Percentiles rank a stretch among this genome's conserved stretches.
Evolutionary conservation across 1,140 invertebrate species (phyloP).

Genomic region (Octopus sinensis): DNA sequence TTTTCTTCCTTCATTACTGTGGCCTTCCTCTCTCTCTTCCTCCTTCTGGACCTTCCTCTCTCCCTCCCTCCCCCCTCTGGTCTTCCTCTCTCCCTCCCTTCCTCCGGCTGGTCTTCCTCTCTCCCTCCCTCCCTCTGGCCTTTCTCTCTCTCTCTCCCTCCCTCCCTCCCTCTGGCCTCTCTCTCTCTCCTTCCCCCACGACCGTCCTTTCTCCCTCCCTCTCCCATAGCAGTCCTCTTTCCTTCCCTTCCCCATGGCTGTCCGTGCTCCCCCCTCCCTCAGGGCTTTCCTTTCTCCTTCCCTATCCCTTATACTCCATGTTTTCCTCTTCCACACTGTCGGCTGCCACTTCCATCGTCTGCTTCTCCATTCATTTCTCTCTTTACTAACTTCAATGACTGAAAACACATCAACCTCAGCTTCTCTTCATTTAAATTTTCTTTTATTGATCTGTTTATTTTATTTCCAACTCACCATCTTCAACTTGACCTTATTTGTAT

Average conservation of each 20-base stretch:
- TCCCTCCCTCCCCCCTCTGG: neutral
- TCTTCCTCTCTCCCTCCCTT: neutral
- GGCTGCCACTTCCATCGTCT: neutral
- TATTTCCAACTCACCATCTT: neutral
- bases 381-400: neutral
- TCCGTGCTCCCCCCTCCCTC: neutral
- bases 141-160: neutral
- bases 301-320: neutral
- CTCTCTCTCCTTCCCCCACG: neutral
- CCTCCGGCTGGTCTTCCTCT: neutral
- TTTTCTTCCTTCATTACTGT: no score
- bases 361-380: neutral
- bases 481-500: no score
- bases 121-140: neutral
- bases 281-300: neutral
- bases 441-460: neutral
- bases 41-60: neutral
- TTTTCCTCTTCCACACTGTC: neutral
- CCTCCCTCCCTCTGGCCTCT: neutral
- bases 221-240: neutral
- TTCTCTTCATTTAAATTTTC: neutral
- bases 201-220: neutral
- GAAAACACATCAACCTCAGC: neutral
- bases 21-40: neutral
- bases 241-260: neutral